phyloP scores from a whole-genome alignment of 2,888 invertebrate species.

The Cantharis nigra region DNA sequence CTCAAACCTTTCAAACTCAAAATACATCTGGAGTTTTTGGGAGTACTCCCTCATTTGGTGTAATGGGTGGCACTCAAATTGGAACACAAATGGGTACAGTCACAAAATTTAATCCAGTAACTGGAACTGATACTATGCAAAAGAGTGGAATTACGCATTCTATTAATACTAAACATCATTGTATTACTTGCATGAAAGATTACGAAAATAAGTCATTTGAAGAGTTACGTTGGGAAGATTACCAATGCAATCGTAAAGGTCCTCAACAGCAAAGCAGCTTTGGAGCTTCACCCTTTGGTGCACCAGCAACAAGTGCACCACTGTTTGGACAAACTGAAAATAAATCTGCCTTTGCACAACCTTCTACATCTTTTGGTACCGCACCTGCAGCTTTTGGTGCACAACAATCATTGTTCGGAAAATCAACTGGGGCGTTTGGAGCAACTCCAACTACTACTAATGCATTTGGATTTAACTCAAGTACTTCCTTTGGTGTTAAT shows the following conservation, averaged over 20 bases:
- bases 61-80: slow-evolving; percentile 39
- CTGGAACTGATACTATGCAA: slow-evolving; percentile 88
- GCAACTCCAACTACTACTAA: slow-evolving; percentile 57
- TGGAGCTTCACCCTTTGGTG: slow-evolving; percentile 57
- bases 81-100: slow-evolving; percentile 68
- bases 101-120: slow-evolving; percentile 84
- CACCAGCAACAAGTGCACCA: slow-evolving; percentile 52
- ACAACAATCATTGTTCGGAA: neutral
- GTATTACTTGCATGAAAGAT: slow-evolving; percentile 98
- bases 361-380: slow-evolving; percentile 59
- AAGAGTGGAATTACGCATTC: slow-evolving; percentile 84
- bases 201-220: slow-evolving; percentile 94
- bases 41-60: slow-evolving; percentile 53
- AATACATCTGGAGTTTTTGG: slow-evolving; percentile 57
- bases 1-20: slow-evolving; percentile 46
- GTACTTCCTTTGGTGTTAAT: slow-evolving; percentile 54
- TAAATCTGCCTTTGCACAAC: slow-evolving; percentile 54
- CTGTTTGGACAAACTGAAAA: slow-evolving; percentile 65
- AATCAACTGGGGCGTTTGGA: slow-evolving; percentile 57
- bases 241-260: slow-evolving; percentile 84
- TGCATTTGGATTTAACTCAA: slow-evolving; percentile 53
- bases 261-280: slow-evolving; percentile 50
- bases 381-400: slow-evolving; percentile 57
- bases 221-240: slow-evolving; percentile 93
- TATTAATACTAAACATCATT: slow-evolving; percentile 92